These are phyloP conservation scores for Melanargia galathea DNA, from an alignment of 2,888 invertebrate species.

Conservation along the genomic window DNA sequence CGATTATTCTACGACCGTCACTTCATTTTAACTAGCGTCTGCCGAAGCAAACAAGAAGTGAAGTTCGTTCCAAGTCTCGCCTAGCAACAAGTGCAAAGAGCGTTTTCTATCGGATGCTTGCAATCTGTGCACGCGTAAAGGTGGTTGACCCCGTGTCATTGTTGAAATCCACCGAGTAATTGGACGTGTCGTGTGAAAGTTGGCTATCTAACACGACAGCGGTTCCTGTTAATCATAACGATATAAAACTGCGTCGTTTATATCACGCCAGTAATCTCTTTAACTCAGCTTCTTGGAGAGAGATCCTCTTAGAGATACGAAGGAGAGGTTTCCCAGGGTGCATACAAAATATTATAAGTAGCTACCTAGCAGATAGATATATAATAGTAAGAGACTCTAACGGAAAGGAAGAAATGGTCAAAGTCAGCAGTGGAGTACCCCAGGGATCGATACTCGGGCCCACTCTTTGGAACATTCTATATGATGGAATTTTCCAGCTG, in stretches of 20 bases:
- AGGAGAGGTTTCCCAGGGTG: no score
- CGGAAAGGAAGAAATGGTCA: no score
- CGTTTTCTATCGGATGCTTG: slow-evolving; percentile 9
- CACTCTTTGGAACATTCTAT: no score
- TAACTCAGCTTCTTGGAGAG: no score
- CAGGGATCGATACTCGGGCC: no score
- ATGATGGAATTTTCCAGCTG: no score
- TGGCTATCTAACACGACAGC: slow-evolving; percentile 6
- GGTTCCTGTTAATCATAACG: slow-evolving; percentile 1
- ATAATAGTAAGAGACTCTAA: no score
- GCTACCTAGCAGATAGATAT: no score
- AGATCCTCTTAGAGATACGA: no score
- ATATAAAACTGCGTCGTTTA: slow-evolving; percentile 14
- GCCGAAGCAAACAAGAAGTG: background rate
- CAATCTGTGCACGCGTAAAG: slow-evolving; percentile 12
- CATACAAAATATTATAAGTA: no score
- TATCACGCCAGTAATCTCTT: background rate
- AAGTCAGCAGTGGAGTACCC: no score
- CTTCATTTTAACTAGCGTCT: background rate
- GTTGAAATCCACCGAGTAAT: slow-evolving; percentile 18
- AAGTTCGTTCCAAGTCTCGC: background rate
- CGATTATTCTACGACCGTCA: no score
- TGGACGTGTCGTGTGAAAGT: slow-evolving; percentile 31
- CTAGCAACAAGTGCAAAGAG: background rate
- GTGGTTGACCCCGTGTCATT: slow-evolving; percentile 24